phyloP scores from a whole-genome alignment of 2,113 vertebrate species.

The Callithrix jacchus region DNA sequence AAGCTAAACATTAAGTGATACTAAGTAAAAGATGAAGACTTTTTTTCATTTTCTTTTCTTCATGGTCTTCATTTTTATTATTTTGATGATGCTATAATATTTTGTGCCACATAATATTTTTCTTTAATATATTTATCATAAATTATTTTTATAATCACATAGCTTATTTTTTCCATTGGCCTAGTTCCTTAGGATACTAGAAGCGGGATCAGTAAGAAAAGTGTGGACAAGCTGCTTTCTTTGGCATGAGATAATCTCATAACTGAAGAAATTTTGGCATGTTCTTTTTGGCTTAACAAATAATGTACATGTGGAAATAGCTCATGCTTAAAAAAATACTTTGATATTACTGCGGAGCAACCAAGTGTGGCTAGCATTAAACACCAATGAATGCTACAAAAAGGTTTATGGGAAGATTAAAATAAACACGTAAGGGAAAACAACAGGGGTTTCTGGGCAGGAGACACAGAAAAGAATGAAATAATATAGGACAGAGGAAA shows the following conservation, averaged over 20 bases:
- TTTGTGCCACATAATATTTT: background rate
- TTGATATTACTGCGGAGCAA: background rate
- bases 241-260: background rate
- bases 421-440: background rate
- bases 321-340: background rate
- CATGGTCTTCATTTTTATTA: background rate
- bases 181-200: background rate
- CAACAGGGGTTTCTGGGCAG: background rate
- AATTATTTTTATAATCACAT: constrained; percentile 9
- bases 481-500: background rate
- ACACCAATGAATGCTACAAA: background rate
- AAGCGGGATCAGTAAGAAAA: background rate
- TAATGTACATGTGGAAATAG: background rate
- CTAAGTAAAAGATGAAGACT: background rate
- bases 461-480: background rate
- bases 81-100: background rate
- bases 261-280: background rate
- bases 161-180: background rate
- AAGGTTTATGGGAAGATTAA: background rate
- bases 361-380: background rate
- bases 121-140: background rate
- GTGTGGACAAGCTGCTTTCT: background rate
- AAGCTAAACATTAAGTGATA: background rate
- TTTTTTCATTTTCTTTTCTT: background rate
- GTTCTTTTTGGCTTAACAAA: background rate